phyloP scores from a whole-genome alignment of 1,140 invertebrate genomes.

The Hestina assimilis region DNA sequence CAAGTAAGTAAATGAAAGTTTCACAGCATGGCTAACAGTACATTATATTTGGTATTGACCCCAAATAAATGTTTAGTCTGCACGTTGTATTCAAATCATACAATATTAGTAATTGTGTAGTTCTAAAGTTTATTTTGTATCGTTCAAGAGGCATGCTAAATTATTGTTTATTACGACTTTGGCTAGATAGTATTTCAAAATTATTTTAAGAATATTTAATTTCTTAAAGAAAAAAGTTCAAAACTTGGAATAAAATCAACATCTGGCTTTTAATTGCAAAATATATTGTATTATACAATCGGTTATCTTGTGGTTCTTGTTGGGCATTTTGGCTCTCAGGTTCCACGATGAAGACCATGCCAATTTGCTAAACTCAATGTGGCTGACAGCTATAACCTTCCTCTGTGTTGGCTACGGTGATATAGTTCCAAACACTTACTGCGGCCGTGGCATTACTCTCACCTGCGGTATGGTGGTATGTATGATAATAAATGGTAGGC shows the following conservation, averaged over 20 bases:
- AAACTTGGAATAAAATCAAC: constrained; percentile 7
- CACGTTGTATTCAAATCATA: constrained; percentile 68
- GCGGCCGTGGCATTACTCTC: constrained; percentile 93
- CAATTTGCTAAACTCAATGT: constrained; percentile 95
- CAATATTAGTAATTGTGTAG: constrained; percentile 65
- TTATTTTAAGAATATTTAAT: constrained; percentile 5
- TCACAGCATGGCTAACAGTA: constrained; percentile 72
- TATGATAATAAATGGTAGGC: constrained; percentile 67
- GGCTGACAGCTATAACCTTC: constrained; percentile 95
- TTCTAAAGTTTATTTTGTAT: constrained; percentile 51
- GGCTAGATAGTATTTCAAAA: constrained; percentile 14
- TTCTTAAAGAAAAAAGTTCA: constrained; percentile 11
- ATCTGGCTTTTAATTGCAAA: constrained; percentile 26
- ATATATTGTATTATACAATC: constrained; percentile 33
- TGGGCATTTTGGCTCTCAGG: constrained; percentile 81
- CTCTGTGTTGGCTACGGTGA: constrained; percentile 90
- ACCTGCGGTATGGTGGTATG: constrained; percentile 96
- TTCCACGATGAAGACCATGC: constrained; percentile 92
- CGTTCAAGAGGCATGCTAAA: constrained; percentile 56
- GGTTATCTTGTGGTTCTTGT: constrained; percentile 76
- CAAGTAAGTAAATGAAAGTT: constrained; percentile 47
- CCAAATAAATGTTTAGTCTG: constrained; percentile 72
- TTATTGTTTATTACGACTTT: constrained; percentile 26
- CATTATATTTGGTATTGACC: constrained; percentile 58
- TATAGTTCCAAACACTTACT: constrained; percentile 97